phyloP scores from a whole-genome alignment of 1,140 invertebrate genomes.

The Goniozus legneri region DNA sequence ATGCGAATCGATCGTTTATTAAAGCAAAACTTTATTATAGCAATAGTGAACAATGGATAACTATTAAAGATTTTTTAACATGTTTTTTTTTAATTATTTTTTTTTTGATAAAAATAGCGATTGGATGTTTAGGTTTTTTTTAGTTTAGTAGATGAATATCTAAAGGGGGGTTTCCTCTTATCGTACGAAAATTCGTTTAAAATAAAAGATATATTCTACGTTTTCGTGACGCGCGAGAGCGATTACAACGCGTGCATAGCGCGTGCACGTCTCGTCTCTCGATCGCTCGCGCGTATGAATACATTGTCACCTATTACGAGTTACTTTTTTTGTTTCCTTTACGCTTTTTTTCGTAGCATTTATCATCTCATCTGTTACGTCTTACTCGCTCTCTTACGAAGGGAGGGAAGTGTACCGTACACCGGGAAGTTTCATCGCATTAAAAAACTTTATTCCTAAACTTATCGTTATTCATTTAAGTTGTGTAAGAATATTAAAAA shows the following conservation, averaged over 20 bases:
- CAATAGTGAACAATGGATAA: conserved; percentile 56
- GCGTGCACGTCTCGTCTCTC: conserved; percentile 13
- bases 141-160: conserved; percentile 50
- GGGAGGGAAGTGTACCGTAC: neutral
- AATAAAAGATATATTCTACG: conserved; percentile 26
- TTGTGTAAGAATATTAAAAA: neutral
- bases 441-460: neutral
- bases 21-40: conserved; percentile 56
- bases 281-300: too few relatives aligned
- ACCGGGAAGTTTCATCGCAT: neutral
- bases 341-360: too few relatives aligned
- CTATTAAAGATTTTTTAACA: conserved; percentile 54
- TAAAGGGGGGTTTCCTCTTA: conserved; percentile 42
- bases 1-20: conserved; percentile 40
- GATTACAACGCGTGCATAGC: conserved; percentile 17
- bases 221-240: conserved; percentile 19
- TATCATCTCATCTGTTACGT: conserved; percentile 8
- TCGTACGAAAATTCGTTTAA: conserved; percentile 29
- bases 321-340: too few relatives aligned
- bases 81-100: conserved; percentile 35
- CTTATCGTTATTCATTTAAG: neutral
- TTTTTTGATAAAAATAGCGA: conserved; percentile 52
- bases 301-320: too few relatives aligned
- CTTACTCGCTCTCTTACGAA: too few relatives aligned
- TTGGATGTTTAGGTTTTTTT: conserved; percentile 53